Base-by-base conservation (phyloP, 1,140 invertebrate species). In the Tetragonula clypearis region DNA sequence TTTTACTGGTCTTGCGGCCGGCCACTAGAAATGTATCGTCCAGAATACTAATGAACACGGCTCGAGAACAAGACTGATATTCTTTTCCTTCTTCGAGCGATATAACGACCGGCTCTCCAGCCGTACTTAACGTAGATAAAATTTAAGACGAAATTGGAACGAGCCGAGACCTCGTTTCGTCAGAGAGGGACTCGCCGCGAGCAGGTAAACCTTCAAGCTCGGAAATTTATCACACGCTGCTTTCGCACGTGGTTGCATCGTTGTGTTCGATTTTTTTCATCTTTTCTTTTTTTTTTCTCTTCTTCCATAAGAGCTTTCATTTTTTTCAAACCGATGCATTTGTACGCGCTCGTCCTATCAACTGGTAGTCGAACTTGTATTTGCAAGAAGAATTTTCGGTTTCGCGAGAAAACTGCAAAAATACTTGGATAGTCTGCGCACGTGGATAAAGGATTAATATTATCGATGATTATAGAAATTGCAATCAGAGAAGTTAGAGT, bases 41-140 rank as follows among this genome's bases (percentile, higher is more conserved):
- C 75, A 65, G 88, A 90, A 90, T 90, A 90, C 82, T 86, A 89
- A 90, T 89, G 88, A 90, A 89, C 78, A 30, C 79, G 82, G 41
- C 2, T 23, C 2, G 56, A 81, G 88, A 90, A 89, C 88, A 90
- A 90, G 85, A 86, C 88, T 78, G 88, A 89, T 90, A 90, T 87
- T 90, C 88, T 90, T 90, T 89, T 56, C 65, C 86, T 68, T 35
- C 74, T 85, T 81, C 17, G 79, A 26, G 55, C 6, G 12, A 41
- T 81, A 81, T 74, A 89, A 86, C 35, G 72, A 79, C 78, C 78
- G 30, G 4, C 66, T 77, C 72, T 85, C 69, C 65, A 26, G 30
- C 56, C 26, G 62, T 81, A 78, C 58, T 88, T 89, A 71, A 83
- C 53, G 84, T 79, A 69, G 80, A 86, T 86, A 79, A 72, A 60